Evolutionary conservation across 2,888 invertebrate genomes (phyloP).

Genomic region (Melanchra persicariae): DNA sequence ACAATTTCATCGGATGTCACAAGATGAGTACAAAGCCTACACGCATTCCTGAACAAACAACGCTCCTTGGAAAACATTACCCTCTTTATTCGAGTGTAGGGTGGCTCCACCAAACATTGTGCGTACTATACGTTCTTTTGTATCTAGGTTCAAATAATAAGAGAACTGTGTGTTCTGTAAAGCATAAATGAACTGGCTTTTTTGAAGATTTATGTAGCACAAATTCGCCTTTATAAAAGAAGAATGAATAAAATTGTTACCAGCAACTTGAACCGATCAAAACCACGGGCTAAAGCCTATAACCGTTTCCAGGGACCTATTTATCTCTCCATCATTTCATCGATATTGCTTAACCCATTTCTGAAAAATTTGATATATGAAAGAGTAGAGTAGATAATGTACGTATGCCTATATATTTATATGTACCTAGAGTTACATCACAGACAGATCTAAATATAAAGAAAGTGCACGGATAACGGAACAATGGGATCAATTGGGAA

Average conservation of each 20-base stretch:
- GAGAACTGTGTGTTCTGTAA: background rate
- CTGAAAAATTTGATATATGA: too few species aligned
- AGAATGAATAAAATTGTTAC: too few species aligned
- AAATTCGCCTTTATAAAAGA: too few species aligned
- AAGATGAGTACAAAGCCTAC: constrained; percentile 60
- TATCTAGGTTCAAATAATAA: constrained; percentile 1
- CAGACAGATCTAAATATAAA: background rate
- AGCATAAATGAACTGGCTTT: background rate
- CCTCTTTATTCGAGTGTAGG: constrained; percentile 60
- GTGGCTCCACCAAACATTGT: constrained; percentile 15
- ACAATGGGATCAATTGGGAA: constrained; percentile 2
- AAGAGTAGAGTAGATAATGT: too few species aligned
- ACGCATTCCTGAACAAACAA: constrained; percentile 71
- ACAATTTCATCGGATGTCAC: constrained; percentile 62
- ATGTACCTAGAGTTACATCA: too few species aligned
- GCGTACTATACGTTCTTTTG: constrained; percentile 8
- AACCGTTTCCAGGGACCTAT: too few species aligned
- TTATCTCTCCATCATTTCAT: too few species aligned
- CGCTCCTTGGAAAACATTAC: constrained; percentile 62
- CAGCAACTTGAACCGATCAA: too few species aligned
- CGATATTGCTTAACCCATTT: too few species aligned
- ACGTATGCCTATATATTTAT: too few species aligned
- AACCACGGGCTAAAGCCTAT: too few species aligned
- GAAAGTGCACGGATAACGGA: background rate
- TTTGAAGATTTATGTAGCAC: background rate